Evolutionary conservation across 2,113 vertebrate species (phyloP), one percentile per base, ranked within the genome.

Genomic region (Prolemur simus): DNA sequence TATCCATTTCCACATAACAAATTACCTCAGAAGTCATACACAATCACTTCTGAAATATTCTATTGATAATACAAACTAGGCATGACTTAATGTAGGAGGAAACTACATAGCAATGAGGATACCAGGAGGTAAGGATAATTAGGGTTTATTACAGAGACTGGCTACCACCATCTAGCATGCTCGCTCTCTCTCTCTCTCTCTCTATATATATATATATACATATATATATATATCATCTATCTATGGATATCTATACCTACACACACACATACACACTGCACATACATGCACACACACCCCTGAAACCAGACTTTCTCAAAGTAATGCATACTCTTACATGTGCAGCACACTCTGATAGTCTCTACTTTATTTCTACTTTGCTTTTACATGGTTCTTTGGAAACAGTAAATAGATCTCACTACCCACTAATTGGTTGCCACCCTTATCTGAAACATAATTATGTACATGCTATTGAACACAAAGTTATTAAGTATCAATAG

Each of bases 101-200:
- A 89, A 81, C 14, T 66, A 1, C 9, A 17, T 6, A 42, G 14
- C 9, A 1, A 32, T 18, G 6, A 42, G 3, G 25, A 25, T 86
- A 60, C 6, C 58, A 66, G 2, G 23, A 80, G 6, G 21, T 0
- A 81, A 25, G 63, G 3, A 25, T 54, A 7, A 37, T 0, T 17
- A 8, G 0, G 29, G 18, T 81, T 5, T 12, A 58, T 60, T 95
- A 18, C 68, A 27, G 21, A 58, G 49, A 37, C 49, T 68, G 29
- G 17, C 8, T 21, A 58, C 49, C n/a, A 1, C 11, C 17, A 0
- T 37, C 10, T 23, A 6, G 32, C 11, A 23, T 34, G 8, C 14
- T 18, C 27, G 18, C 12, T 49, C 25, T 69, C 34, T 54, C 25
- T 8, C 49, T n/a, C 7, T 54, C 29, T 54, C 21, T 7, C 14